Conservation (phyloP, 92 coral and sea anemone genomes). For the Epizoanthus illoricatus region DNA sequence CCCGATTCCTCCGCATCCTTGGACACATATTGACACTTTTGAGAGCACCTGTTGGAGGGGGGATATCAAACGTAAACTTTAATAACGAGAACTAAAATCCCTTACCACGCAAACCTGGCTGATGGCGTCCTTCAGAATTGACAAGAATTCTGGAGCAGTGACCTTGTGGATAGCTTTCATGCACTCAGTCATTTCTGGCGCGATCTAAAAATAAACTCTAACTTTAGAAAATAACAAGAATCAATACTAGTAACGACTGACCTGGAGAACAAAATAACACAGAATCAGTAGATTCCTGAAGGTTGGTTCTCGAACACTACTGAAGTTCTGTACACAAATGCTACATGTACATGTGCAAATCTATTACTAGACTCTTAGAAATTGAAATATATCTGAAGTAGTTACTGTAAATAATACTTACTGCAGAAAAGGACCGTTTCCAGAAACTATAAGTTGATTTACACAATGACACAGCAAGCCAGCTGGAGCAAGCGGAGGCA, state of each 20-base stretch:
- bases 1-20: no score
- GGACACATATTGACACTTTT: background rate
- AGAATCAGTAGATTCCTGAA: background rate
- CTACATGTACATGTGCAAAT: background rate
- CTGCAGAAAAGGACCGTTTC: background rate
- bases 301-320: no score
- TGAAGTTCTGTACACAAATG: background rate
- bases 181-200: slow-evolving; percentile 30
- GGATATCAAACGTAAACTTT: background rate
- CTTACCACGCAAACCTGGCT: slow-evolving; percentile 37
- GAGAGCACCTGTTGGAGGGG: no score
- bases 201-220: background rate
- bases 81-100: background rate
- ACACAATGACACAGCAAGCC: slow-evolving; percentile 15
- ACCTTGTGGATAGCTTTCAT: slow-evolving; percentile 24
- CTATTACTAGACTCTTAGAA: background rate
- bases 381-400: background rate
- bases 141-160: slow-evolving; percentile 15
- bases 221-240: background rate
- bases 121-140: slow-evolving; percentile 29
- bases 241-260: background rate
- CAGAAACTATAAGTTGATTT: slow-evolving; percentile 24
- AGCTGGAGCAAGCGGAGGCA: no score
- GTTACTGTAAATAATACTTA: background rate
- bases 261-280: background rate